A percentile compares a stretch with the other conserved stretches of the same genome.
Conservation (phyloP, 2,797 vertebrate genomes). For the Ateles fusciceps region DNA sequence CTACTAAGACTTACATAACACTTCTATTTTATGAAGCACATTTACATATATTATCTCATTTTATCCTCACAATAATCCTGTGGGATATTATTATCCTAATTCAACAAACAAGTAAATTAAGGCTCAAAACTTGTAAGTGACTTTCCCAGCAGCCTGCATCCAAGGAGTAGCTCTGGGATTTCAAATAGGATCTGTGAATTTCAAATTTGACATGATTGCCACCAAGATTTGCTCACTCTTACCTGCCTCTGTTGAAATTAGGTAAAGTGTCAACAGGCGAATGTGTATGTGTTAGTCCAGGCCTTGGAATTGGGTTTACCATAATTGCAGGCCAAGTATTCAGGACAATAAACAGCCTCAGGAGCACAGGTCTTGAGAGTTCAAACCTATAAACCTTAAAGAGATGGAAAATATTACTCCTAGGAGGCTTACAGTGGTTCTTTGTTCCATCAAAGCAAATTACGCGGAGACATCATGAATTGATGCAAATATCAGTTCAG, state of each 20-base stretch:
- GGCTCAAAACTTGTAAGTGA: not conserved
- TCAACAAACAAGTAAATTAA: not conserved
- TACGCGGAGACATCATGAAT: not conserved
- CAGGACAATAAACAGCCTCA: constrained; percentile 56
- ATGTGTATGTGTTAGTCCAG: not conserved
- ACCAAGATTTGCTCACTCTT: not conserved
- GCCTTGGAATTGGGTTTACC: not conserved
- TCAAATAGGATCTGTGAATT: not conserved
- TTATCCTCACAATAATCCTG: not conserved
- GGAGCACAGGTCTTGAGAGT: constrained; percentile 53
- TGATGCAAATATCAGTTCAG: constrained; percentile 42
- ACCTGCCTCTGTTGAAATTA: not conserved
- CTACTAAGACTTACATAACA: not conserved
- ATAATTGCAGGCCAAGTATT: constrained; percentile 21
- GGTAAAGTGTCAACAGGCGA: not conserved
- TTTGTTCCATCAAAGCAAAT: constrained; percentile 58
- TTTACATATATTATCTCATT: not conserved
- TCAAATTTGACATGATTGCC: not conserved
- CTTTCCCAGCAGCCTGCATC: not conserved
- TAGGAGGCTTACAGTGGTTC: not conserved
- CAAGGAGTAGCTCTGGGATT: not conserved
- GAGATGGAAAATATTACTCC: constrained; percentile 42
- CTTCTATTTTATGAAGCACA: not conserved
- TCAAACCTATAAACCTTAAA: constrained; percentile 68
- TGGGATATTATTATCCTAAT: not conserved